Conservation (phyloP, 2,888 invertebrate species). For the Actias luna region DNA sequence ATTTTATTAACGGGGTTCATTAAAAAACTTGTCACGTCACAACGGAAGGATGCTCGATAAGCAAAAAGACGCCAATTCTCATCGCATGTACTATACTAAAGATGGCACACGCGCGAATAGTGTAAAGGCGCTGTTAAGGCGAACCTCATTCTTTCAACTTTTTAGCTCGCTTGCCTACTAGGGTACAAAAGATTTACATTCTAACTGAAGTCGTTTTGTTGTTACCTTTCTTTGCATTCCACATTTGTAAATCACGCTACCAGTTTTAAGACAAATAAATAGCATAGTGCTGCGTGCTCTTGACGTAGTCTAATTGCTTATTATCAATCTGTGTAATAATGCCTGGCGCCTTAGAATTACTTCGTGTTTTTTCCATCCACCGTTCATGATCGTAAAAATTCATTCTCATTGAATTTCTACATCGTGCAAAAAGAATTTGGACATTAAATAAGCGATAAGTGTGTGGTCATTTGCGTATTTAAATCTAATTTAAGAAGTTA, state of each 20-base stretch:
- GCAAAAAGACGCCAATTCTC: slow-evolving; percentile 34
- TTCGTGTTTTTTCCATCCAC: too few species aligned
- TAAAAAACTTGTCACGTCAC: slow-evolving; percentile 6
- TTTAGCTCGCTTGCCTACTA: slow-evolving; percentile 32
- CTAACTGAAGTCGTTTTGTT: background rate
- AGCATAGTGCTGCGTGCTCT: background rate
- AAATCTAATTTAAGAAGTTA: too few species aligned
- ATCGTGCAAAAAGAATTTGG: too few species aligned
- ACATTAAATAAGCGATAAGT: too few species aligned
- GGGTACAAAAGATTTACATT: slow-evolving; percentile 6
- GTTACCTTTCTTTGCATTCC: slow-evolving; percentile 5
- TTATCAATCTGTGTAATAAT: too few species aligned
- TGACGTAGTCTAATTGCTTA: slow-evolving; percentile 8
- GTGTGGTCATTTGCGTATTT: too few species aligned
- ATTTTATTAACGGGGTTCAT: slow-evolving; percentile 1
- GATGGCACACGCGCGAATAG: slow-evolving; percentile 45
- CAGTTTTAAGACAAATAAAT: background rate
- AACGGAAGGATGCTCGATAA: background rate
- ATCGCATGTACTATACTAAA: slow-evolving; percentile 35
- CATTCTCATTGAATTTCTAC: too few species aligned
- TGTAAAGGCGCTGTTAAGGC: slow-evolving; percentile 50
- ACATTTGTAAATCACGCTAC: slow-evolving; percentile 2
- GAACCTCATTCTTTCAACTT: slow-evolving; percentile 54
- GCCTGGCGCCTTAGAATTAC: too few species aligned
- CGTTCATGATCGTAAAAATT: too few species aligned